phyloP scores from a whole-genome alignment of 1,140 invertebrate genomes.

The Notospermus geniculatus region DNA sequence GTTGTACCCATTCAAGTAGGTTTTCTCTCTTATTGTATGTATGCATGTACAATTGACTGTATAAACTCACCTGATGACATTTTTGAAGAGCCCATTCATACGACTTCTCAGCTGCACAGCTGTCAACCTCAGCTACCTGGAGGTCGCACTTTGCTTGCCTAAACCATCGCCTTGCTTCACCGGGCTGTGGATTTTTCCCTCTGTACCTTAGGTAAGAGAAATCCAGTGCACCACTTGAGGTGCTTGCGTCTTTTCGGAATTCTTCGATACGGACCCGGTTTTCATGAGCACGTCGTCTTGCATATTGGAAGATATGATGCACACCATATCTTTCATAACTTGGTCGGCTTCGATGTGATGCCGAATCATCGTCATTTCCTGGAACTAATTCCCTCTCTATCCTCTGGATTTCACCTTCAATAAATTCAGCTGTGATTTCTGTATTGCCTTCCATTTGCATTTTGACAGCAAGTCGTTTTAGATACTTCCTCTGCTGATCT shows the following conservation, averaged over 20 bases:
- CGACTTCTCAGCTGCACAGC: too few relatives aligned
- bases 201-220: not conserved
- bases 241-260: not conserved
- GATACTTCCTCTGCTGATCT: not conserved
- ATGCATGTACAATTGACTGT: too few relatives aligned
- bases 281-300: not conserved
- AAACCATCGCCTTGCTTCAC: not conserved
- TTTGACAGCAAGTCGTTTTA: not conserved
- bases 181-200: constrained; percentile 2
- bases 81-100: too few relatives aligned
- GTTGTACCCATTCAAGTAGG: too few relatives aligned
- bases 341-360: not conserved
- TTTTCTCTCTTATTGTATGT: too few relatives aligned
- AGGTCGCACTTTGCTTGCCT: not conserved
- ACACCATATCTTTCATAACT: not conserved
- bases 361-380: not conserved
- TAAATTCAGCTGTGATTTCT: too few relatives aligned
- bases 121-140: too few relatives aligned
- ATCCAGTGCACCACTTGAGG: not conserved
- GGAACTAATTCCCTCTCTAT: too few relatives aligned
- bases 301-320: not conserved
- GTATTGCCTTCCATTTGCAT: too few relatives aligned
- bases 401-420: too few relatives aligned
- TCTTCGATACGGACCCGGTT: not conserved
- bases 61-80: too few relatives aligned